phyloP scores from a whole-genome alignment of 2,113 vertebrate genomes.

The Oncorhynchus gorbuscha region DNA sequence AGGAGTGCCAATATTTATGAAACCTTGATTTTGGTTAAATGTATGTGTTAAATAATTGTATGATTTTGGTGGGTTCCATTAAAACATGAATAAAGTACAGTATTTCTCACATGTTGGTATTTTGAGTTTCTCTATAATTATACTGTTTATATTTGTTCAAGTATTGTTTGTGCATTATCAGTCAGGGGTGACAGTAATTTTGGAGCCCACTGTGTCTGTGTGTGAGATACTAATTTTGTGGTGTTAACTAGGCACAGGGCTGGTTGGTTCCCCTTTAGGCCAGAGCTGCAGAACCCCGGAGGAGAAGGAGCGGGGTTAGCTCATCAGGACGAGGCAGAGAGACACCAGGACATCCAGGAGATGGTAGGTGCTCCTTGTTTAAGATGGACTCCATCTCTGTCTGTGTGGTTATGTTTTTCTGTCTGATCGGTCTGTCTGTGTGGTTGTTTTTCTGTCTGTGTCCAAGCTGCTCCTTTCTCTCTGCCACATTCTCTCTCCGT shows the following conservation, averaged over 20 bases:
- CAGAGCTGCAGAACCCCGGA: constrained; percentile 75
- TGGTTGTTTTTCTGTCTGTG: neutral
- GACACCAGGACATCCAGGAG: constrained; percentile 88
- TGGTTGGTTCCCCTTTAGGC: constrained; percentile 94
- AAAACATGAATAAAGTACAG: too few species aligned
- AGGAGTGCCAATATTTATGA: too few species aligned
- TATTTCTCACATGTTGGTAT: too few species aligned
- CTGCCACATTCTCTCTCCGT: neutral
- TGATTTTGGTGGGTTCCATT: too few species aligned
- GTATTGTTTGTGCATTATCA: too few species aligned
- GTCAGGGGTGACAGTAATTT: too few species aligned
- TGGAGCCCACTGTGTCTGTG: neutral
- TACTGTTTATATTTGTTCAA: too few species aligned
- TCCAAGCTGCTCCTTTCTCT: neutral
- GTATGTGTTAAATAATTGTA: too few species aligned
- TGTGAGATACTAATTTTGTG: neutral
- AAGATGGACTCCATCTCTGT: neutral
- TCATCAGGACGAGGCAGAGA: constrained; percentile 78
- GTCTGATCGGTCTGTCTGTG: neutral
- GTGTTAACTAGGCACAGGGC: constrained; percentile 84
- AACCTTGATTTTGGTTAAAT: too few species aligned
- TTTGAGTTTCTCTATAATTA: too few species aligned
- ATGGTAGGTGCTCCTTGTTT: constrained; percentile 75
- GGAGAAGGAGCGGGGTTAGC: constrained; percentile 48
- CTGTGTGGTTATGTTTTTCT: neutral